phyloP scores from a whole-genome alignment of 2,888 invertebrate species.

The Apocheima hispidaria region DNA sequence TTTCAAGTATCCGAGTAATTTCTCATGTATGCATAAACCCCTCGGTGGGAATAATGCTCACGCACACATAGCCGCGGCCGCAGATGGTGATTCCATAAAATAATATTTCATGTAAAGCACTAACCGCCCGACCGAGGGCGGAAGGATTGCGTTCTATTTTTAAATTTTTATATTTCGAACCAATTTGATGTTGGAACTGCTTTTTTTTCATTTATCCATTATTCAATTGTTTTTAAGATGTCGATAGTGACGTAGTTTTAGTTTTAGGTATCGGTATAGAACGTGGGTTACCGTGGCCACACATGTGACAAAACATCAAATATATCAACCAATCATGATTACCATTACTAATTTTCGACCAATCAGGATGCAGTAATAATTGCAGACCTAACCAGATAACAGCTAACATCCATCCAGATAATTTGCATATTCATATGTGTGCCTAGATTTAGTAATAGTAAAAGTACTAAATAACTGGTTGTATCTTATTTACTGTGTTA shows the following conservation, averaged over 20 bases:
- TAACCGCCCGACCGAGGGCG: constrained; percentile 81
- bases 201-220: constrained; percentile 42
- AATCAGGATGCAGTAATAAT: too few relatives aligned
- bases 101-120: constrained; percentile 86
- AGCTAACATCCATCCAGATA: too few relatives aligned
- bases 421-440: constrained; percentile 21
- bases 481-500: constrained; percentile 34
- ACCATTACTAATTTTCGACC: too few relatives aligned
- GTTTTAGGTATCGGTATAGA: too few relatives aligned
- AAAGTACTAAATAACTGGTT: constrained; percentile 27
- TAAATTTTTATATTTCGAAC: constrained; percentile 83
- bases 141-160: constrained; percentile 86
- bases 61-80: constrained; percentile 71
- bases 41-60: constrained; percentile 64
- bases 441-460: constrained; percentile 25
- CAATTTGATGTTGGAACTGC: constrained; percentile 69
- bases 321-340: too few relatives aligned
- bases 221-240: constrained; percentile 13
- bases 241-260: not conserved
- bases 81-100: constrained; percentile 86
- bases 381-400: too few relatives aligned
- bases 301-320: too few relatives aligned
- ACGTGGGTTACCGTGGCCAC: too few relatives aligned
- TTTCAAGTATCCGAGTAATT: constrained; percentile 69
- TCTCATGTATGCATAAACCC: constrained; percentile 81